Evolutionary conservation across 2,113 vertebrate genomes (phyloP).

Genomic region (Cyphomyrus plagiostoma): DNA sequence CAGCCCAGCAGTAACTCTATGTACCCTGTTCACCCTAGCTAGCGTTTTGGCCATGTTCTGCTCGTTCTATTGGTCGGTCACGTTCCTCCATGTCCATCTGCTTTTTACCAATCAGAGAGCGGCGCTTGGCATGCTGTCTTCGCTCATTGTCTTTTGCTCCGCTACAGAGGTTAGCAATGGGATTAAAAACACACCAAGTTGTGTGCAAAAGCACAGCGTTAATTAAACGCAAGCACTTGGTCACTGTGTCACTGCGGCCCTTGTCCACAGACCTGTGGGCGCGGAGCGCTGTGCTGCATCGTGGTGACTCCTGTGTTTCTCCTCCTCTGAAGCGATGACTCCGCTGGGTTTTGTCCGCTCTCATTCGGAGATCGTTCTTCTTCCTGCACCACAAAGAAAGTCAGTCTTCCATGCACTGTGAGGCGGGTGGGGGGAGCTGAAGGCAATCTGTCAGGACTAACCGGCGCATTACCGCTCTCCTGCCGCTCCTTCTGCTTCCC

Average conservation of each 20-base stretch:
- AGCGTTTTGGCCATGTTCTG: background rate
- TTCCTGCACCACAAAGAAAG: background rate
- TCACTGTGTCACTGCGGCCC: background rate
- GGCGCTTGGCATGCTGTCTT: background rate
- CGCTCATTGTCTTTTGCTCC: background rate
- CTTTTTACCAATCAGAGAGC: background rate
- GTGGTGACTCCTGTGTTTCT: background rate
- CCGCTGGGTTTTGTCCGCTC: background rate
- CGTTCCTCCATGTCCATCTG: background rate
- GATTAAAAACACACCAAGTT: background rate
- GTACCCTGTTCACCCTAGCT: background rate
- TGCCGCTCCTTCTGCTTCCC: background rate
- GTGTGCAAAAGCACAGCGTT: background rate
- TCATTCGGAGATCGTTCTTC: background rate
- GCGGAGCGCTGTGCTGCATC: background rate
- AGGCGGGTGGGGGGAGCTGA: background rate
- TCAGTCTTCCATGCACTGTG: background rate
- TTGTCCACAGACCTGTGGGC: background rate
- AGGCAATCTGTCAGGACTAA: conserved; percentile 1
- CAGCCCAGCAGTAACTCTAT: background rate
- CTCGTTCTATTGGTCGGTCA: background rate
- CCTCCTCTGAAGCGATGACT: background rate
- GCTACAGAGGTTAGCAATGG: background rate
- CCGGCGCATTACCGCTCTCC: background rate
- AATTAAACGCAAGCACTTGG: background rate